A percentile compares a stretch with the other conserved stretches of the same genome.
phyloP scores from a whole-genome alignment of 1,140 invertebrate genomes.

The Temnothorax nylanderi region DNA sequence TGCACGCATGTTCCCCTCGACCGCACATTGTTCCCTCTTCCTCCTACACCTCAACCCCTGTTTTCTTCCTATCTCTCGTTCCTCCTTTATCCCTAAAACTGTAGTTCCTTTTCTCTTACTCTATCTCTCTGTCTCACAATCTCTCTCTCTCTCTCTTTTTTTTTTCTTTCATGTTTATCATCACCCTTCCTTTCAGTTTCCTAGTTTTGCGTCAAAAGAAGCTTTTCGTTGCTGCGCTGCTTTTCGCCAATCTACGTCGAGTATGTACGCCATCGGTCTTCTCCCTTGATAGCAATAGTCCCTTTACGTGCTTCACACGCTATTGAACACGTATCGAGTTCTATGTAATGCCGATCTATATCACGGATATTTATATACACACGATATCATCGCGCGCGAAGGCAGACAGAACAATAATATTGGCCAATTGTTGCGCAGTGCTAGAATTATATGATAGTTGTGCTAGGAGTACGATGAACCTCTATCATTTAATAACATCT shows the following conservation, averaged over 20 bases:
- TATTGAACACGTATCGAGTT: conserved; percentile 68
- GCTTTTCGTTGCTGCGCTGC: conserved; percentile 85
- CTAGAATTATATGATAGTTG: conserved; percentile 69
- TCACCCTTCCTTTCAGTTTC: conserved; percentile 74
- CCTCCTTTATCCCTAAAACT: background rate
- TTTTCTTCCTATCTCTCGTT: background rate
- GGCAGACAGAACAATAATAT: conserved; percentile 70
- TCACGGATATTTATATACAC: conserved; percentile 37
- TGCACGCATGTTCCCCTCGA: conserved; percentile 68
- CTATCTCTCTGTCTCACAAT: conserved; percentile 1
- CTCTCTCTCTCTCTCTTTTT: conserved; percentile 54
- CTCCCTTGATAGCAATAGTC: conserved; percentile 70
- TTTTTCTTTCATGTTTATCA: conserved; percentile 67
- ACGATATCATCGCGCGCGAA: conserved; percentile 58
- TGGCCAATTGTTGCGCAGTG: conserved; percentile 85
- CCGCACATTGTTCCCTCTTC: conserved; percentile 46
- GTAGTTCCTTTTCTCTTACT: conserved; percentile 13
- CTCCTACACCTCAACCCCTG: background rate
- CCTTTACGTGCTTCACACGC: conserved; percentile 69
- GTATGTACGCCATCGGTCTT: conserved; percentile 75
- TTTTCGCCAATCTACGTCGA: conserved; percentile 83
- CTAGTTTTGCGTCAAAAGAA: conserved; percentile 82
- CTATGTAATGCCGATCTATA: conserved; percentile 40
- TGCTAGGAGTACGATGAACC: conserved; percentile 34
- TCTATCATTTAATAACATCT: conserved; percentile 4